Evolutionary conservation across 2,797 vertebrate species (phyloP).

Genomic region (Phaenicophaeus curvirostris): DNA sequence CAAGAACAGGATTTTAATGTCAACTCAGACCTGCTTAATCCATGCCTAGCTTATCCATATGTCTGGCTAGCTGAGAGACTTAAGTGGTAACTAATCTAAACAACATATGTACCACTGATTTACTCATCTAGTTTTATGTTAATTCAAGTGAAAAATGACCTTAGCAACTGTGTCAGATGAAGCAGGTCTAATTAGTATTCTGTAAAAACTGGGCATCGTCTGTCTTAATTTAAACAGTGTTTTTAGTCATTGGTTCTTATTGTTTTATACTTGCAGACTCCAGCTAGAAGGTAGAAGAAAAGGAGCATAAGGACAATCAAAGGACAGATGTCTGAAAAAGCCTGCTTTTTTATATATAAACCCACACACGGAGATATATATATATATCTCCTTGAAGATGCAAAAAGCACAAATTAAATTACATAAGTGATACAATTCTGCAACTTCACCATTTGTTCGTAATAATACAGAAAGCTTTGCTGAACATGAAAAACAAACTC

Average conservation of each 20-base stretch:
- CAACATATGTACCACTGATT: conserved; percentile 32
- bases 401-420: not conserved
- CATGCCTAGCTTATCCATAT: conserved; percentile 37
- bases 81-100: conserved; percentile 52
- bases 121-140: conserved; percentile 45
- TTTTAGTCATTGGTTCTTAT: not conserved
- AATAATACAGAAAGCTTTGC: not conserved
- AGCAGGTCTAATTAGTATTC: not conserved
- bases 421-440: not conserved
- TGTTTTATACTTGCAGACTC: not conserved
- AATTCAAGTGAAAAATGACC: conserved; percentile 47
- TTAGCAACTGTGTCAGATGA: not conserved
- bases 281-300: not conserved
- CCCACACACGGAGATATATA: not conserved
- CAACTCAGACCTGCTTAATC: conserved; percentile 51
- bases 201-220: conserved; percentile 28
- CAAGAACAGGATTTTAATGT: conserved; percentile 35
- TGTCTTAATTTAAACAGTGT: conserved; percentile 11
- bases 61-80: conserved; percentile 48
- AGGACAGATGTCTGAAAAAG: not conserved
- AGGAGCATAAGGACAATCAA: not conserved
- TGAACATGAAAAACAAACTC: not conserved
- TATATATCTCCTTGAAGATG: not conserved
- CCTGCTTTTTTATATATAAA: not conserved
- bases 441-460: not conserved